Base-by-base conservation (phyloP, 1,140 invertebrate species). In the Nautilus pompilius region DNA sequence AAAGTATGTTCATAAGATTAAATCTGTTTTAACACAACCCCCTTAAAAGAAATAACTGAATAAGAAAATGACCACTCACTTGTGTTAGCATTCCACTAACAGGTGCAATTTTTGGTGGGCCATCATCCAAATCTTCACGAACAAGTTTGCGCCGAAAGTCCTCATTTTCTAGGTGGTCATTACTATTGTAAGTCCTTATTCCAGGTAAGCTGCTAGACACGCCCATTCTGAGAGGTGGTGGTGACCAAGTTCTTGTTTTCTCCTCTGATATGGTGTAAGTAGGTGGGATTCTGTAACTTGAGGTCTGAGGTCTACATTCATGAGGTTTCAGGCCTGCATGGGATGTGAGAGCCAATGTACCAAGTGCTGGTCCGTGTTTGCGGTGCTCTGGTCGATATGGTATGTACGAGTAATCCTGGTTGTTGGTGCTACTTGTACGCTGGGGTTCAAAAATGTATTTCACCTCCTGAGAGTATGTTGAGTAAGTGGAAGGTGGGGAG, bases 361-460 rank as follows among this genome's bases (percentile, higher is more conserved):
- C 26, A 17, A 15, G 15, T 17, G 29, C n/a, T 20, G 15, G 49
- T 22, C 17, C 24, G 6, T 24, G 26, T 53, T 53, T 53, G 22
- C 26, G 26, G 20, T 6, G 15, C 17, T 20, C 49, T 24, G 15
- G n/a, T 53, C 29, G 2, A 33, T 48, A 48, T 10, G 60, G 65
- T 22, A 67, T 67, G 15, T 68, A 62, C 2, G 66, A 68, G 22
- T 68, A 68, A 26, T 68, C 66, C 34, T 64, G 56, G 26, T 68
- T 58, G 5, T 26, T 51, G 5, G 58, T 5, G 26, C 49, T 53
- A 17, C 49, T 28, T 53, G 24, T 53, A n/a, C 56, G 62, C 22
- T 46, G 58, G 60, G 66, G 66, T 29, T 68, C 62, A 32, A 68
- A 68, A 24, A 68, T 68, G 33, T 68, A 68, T 54, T 68, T 68